These are phyloP conservation scores for Julus scanicus DNA, from an alignment of 2,888 invertebrate species.

Conservation along the genomic window DNA sequence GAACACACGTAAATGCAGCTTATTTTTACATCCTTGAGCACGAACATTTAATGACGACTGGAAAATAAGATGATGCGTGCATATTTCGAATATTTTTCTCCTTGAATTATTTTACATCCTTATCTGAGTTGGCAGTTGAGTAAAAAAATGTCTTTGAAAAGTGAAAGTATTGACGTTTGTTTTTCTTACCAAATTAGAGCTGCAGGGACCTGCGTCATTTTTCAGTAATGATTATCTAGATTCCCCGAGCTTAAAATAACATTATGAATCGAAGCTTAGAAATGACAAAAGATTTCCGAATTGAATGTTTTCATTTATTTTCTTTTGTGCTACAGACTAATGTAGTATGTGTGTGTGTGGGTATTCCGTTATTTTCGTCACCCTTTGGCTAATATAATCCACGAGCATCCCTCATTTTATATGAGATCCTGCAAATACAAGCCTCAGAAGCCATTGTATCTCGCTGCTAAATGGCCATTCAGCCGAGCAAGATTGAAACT, in stretches of 20 bases:
- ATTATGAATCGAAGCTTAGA: neutral
- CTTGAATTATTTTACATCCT: no score
- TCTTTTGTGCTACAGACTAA: neutral
- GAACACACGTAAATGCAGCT: no score
- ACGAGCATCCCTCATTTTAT: neutral
- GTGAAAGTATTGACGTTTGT: neutral
- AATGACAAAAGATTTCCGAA: neutral
- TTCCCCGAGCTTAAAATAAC: neutral
- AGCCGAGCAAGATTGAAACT: neutral
- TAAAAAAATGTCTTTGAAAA: neutral
- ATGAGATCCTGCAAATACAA: neutral
- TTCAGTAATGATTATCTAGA: neutral
- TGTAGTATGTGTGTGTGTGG: no score
- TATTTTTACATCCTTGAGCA: no score
- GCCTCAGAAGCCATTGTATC: constrained; percentile 18
- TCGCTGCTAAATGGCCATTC: neutral
- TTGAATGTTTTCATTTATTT: neutral
- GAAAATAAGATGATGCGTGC: no score
- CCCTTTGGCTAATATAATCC: constrained; percentile 13
- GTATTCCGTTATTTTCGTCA: constrained; percentile 16
- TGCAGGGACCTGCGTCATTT: neutral
- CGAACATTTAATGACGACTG: no score
- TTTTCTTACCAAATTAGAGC: neutral
- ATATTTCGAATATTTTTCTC: no score
- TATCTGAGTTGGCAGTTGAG: neutral